Evolutionary conservation across 2,113 vertebrate species (phyloP).

Genomic region (Phaethon lepturus): DNA sequence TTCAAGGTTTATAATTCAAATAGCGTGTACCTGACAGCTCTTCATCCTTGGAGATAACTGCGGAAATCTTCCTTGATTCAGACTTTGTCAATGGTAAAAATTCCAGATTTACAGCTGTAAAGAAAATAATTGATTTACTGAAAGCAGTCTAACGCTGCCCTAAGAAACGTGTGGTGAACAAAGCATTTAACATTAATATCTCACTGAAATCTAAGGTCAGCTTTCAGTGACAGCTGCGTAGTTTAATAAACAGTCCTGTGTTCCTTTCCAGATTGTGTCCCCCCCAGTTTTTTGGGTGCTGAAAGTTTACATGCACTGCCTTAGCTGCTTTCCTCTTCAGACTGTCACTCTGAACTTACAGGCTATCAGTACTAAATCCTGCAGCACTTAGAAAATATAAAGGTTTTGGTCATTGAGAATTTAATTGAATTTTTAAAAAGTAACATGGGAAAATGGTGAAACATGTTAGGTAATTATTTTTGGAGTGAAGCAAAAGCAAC

Average conservation of each 20-base stretch:
- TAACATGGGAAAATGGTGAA: not conserved
- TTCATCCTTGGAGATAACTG: not conserved
- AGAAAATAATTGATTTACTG: not conserved
- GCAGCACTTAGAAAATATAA: not conserved
- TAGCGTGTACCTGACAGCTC: not conserved
- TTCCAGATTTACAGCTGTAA: not conserved
- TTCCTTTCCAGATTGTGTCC: not conserved
- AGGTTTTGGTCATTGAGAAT: not conserved
- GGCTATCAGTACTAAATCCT: not conserved
- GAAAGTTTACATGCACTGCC: not conserved
- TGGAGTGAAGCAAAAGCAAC: not conserved
- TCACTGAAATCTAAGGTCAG: not conserved
- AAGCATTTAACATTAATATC: not conserved
- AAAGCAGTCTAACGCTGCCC: fast-evolving
- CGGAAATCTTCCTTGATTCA: not conserved
- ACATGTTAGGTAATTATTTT: not conserved
- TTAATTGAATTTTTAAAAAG: not conserved
- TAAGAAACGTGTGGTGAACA: not conserved
- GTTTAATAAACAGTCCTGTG: not conserved
- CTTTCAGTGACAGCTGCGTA: not conserved
- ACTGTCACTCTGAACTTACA: not conserved
- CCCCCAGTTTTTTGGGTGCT: not conserved
- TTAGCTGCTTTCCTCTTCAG: not conserved
- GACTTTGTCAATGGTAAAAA: not conserved
- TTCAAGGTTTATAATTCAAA: not conserved